These are phyloP conservation scores for Leucoraja erinaceus DNA, from an alignment of 2,113 vertebrate species.

Conservation along the genomic window DNA sequence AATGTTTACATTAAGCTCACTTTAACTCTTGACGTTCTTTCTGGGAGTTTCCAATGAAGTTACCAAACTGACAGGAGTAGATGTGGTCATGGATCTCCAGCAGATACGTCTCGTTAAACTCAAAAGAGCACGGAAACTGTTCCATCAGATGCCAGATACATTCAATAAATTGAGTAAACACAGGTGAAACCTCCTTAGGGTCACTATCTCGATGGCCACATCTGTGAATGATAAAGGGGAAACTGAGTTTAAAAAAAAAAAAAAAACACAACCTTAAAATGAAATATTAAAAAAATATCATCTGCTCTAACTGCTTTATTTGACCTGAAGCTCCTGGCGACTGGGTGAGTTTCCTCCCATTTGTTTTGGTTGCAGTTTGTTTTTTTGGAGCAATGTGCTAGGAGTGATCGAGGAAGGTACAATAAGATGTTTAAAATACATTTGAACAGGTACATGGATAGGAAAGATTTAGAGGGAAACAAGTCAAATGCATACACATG, in stretches of 20 bases:
- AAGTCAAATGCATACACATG: too few relatives aligned
- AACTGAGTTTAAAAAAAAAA: background rate
- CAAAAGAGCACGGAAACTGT: constrained; percentile 66
- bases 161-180: constrained; percentile 74
- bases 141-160: constrained; percentile 73
- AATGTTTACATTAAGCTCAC: constrained; percentile 49
- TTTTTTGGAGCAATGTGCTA: too few relatives aligned
- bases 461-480: too few relatives aligned
- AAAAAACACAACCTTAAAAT: background rate
- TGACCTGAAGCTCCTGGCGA: background rate
- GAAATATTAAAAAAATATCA: background rate
- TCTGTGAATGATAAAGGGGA: constrained; percentile 45
- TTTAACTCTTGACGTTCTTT: constrained; percentile 63
- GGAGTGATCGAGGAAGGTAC: too few relatives aligned
- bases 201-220: constrained; percentile 68
- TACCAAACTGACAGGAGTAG: constrained; percentile 73
- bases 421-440: too few relatives aligned
- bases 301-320: background rate
- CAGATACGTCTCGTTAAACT: constrained; percentile 65
- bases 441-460: too few relatives aligned
- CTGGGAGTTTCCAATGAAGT: constrained; percentile 73
- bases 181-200: constrained; percentile 67
- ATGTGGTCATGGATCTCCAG: constrained; percentile 68
- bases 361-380: too few relatives aligned
- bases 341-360: too few relatives aligned